Conservation (phyloP, 2,797 vertebrate species). For the Ispidina picta region DNA sequence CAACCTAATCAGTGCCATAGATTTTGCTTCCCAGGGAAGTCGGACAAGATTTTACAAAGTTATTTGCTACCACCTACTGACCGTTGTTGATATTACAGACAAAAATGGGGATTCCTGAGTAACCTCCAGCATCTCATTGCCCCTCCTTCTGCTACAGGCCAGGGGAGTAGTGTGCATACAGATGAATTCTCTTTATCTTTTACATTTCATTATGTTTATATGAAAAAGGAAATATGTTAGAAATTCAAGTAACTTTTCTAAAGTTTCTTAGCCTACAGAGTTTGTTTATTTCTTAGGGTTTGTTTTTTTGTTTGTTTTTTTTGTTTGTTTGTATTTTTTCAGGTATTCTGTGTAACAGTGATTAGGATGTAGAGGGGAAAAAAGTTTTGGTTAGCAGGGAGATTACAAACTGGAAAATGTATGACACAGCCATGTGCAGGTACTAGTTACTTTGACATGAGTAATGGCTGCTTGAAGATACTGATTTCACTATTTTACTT, state of each 20-base stretch:
- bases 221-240: rapidly evolving
- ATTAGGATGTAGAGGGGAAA: background rate
- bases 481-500: background rate
- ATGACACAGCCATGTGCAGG: background rate
- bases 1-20: background rate
- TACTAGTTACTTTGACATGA: background rate
- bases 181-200: background rate
- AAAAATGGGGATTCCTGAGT: rapidly evolving
- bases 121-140: background rate
- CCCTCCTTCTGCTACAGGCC: background rate
- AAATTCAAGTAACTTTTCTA: rapidly evolving
- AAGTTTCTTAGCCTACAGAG: background rate
- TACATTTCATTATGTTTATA: rapidly evolving
- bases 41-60: slow-evolving; percentile 28
- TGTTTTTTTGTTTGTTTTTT: background rate
- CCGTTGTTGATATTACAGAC: background rate
- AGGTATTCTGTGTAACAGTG: rapidly evolving
- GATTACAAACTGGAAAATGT: background rate
- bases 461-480: rapidly evolving
- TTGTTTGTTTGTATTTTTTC: background rate
- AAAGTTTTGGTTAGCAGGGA: background rate
- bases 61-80: slow-evolving; percentile 78
- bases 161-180: rapidly evolving
- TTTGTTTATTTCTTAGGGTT: background rate
- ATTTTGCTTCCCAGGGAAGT: background rate